phyloP scores from a whole-genome alignment of 2,113 vertebrate genomes.

The Pogonocichla stellata region DNA sequence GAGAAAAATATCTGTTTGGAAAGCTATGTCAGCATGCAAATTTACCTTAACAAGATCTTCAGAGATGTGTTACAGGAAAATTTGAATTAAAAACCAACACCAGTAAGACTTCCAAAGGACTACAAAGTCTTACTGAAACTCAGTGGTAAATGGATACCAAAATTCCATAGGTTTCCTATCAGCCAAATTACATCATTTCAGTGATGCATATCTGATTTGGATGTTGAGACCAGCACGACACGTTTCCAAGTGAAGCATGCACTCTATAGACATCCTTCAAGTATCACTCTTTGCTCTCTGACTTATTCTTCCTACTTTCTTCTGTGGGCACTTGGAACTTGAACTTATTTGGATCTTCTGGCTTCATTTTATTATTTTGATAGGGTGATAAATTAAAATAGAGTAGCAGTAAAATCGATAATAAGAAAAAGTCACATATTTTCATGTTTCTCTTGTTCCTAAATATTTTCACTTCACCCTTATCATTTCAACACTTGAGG shows the following conservation, averaged over 20 bases:
- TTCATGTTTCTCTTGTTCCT: not conserved
- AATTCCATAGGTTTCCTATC: not conserved
- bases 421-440: not conserved
- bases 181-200: not conserved
- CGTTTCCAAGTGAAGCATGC: not conserved
- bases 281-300: not conserved
- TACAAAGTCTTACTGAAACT: not conserved
- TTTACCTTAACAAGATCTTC: not conserved
- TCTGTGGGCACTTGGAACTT: not conserved
- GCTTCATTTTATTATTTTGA: not conserved
- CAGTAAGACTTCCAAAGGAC: not conserved
- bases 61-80: not conserved
- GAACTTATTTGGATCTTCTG: not conserved
- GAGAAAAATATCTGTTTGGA: not conserved
- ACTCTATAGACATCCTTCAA: not conserved
- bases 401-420: not conserved
- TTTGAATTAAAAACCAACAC: not conserved
- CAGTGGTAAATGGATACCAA: not conserved
- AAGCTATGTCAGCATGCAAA: not conserved
- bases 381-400: not conserved
- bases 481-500: not conserved
- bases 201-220: not conserved
- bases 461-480: not conserved
- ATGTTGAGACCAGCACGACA: not conserved
- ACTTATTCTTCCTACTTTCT: not conserved